A percentile compares a stretch with the other conserved stretches of the same genome.
Evolutionary conservation across 2,113 vertebrate species (phyloP).

Genomic region (Mellivora capensis): DNA sequence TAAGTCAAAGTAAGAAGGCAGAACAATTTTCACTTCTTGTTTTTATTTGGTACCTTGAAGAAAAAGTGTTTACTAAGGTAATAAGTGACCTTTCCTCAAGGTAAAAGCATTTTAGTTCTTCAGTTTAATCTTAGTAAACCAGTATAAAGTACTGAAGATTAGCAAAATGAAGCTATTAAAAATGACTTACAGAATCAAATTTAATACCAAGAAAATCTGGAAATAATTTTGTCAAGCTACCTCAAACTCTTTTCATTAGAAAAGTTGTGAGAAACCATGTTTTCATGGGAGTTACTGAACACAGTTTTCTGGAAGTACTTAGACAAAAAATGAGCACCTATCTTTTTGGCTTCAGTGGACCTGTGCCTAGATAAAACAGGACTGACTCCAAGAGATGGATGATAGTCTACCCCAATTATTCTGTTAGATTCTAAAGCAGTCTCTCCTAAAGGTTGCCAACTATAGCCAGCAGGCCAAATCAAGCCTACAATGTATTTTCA

Average conservation of each 20-base stretch:
- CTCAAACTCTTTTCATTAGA: not conserved
- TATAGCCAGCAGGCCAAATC: not conserved
- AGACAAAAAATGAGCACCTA: constrained; percentile 36
- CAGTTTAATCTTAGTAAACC: not conserved
- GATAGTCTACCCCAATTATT: not conserved
- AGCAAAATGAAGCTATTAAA: constrained; percentile 21
- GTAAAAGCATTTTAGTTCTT: not conserved
- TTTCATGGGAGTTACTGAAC: not conserved
- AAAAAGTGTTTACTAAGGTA: not conserved
- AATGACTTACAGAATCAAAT: constrained; percentile 18
- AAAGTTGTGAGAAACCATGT: not conserved
- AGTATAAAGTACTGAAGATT: not conserved
- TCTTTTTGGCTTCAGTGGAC: not conserved
- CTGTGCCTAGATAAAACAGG: not conserved
- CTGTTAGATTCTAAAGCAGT: constrained; percentile 16
- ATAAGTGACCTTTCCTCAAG: not conserved
- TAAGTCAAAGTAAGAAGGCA: not conserved
- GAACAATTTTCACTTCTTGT: constrained; percentile 22
- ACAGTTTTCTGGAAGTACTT: not conserved
- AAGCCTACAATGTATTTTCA: not conserved
- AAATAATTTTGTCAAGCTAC: constrained; percentile 13
- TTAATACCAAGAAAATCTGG: not conserved
- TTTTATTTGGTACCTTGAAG: constrained; percentile 17
- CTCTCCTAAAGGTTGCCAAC: not conserved
- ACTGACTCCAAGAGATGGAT: not conserved